Evolutionary conservation across 2,888 invertebrate species (phyloP).

Genomic region (Geophilus truncorum): DNA sequence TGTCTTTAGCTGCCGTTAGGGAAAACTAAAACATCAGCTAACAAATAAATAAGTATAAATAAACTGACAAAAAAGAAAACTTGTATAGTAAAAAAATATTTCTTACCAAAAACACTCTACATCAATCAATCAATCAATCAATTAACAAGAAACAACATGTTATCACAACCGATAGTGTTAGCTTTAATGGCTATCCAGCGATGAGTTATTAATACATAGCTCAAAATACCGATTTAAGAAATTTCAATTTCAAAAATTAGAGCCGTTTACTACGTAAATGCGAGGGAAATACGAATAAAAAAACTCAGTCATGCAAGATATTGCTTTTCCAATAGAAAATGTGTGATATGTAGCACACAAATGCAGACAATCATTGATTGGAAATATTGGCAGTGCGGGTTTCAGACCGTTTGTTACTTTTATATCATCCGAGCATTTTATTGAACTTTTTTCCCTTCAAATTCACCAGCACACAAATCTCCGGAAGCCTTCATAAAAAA

Average conservation of each 20-base stretch:
- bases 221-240: not conserved
- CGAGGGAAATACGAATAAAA: not conserved
- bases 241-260: not conserved
- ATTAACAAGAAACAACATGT: not conserved
- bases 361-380: constrained; percentile 12
- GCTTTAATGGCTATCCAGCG: not conserved
- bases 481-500: constrained; percentile 2
- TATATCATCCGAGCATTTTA: not conserved
- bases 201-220: not conserved
- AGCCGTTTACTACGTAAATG: too few relatives aligned
- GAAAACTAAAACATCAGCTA: not conserved
- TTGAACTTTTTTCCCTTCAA: not conserved
- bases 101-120: not conserved
- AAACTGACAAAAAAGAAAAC: not conserved
- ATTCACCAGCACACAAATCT: not conserved
- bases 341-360: constrained; percentile 22
- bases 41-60: not conserved
- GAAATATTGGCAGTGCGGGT: not conserved
- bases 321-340: constrained; percentile 11
- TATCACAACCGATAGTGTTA: not conserved
- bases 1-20: not conserved
- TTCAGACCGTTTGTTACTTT: not conserved
- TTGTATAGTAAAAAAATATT: not conserved
- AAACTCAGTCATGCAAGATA: constrained; percentile 10
- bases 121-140: too few relatives aligned